Conservation (phyloP, 1,140 invertebrate genomes). For the Cherax destructor region DNA sequence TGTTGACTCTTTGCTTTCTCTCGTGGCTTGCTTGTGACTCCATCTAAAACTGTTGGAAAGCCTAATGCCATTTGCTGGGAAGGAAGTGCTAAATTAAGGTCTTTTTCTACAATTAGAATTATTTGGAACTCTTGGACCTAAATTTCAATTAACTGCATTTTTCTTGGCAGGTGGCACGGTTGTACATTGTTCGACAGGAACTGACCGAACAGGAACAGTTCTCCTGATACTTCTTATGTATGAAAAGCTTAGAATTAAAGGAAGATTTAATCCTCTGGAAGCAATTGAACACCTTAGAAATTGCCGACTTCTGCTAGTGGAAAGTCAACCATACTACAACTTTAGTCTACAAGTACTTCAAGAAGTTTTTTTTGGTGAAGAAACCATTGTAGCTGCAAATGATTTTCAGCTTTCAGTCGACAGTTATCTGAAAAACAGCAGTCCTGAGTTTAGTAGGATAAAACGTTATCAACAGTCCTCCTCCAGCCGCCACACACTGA, state of each 20-base stretch:
- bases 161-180: not conserved
- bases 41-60: no score
- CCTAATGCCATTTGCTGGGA: no score
- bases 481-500: no score
- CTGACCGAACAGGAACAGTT: conserved; percentile 14
- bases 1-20: not conserved
- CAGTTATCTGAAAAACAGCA: not conserved
- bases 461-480: not conserved
- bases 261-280: not conserved
- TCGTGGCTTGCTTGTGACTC: no score
- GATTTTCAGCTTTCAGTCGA: not conserved
- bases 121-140: no score
- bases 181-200: not conserved
- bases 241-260: not conserved
- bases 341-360: conserved; percentile 23
- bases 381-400: not conserved
- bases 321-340: conserved; percentile 22
- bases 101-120: no score
- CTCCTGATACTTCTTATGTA: not conserved
- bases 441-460: not conserved
- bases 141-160: not conserved
- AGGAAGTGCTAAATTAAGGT: not conserved
- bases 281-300: not conserved
- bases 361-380: not conserved
- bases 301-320: conserved; percentile 16